Evolutionary conservation across 2,888 invertebrate genomes (phyloP).

Genomic region (Xylota sylvarum): DNA sequence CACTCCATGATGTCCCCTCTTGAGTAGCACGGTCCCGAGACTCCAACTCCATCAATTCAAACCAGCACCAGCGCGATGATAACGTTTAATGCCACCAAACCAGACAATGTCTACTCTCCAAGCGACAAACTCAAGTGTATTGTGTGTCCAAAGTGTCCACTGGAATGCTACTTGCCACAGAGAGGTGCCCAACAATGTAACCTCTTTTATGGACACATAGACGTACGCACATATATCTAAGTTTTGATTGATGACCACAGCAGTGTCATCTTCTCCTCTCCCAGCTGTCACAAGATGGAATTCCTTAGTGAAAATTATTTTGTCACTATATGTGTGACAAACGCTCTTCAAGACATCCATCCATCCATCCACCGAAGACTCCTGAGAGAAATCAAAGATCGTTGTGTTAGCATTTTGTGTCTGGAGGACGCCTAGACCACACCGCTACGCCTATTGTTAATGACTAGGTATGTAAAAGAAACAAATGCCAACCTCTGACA

Average conservation of each 20-base stretch:
- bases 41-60: slow-evolving; percentile 1
- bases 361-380: neutral
- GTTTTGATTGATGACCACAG: slow-evolving; percentile 68
- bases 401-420: slow-evolving; percentile 36
- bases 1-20: slow-evolving; percentile 12
- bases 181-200: slow-evolving; percentile 39
- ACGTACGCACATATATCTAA: slow-evolving; percentile 13
- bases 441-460: slow-evolving; percentile 24
- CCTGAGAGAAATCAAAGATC: slow-evolving; percentile 1
- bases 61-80: slow-evolving; percentile 15
- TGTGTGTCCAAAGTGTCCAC: slow-evolving; percentile 63
- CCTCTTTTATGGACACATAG: slow-evolving; percentile 49
- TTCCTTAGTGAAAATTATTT: slow-evolving; percentile 54
- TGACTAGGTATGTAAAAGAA: slow-evolving; percentile 22
- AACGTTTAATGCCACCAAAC: slow-evolving; percentile 35
- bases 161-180: slow-evolving; percentile 64
- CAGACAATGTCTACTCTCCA: slow-evolving; percentile 28
- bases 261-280: slow-evolving; percentile 3
- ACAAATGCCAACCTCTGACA: slow-evolving; percentile 66
- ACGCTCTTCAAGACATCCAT: slow-evolving; percentile 46
- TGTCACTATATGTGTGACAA: slow-evolving; percentile 50
- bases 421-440: slow-evolving; percentile 24
- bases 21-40: slow-evolving; percentile 10
- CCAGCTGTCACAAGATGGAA: slow-evolving; percentile 16
- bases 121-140: slow-evolving; percentile 53